Evolutionary conservation across 2,797 vertebrate species (phyloP).

Genomic region (Trachurus trachurus): DNA sequence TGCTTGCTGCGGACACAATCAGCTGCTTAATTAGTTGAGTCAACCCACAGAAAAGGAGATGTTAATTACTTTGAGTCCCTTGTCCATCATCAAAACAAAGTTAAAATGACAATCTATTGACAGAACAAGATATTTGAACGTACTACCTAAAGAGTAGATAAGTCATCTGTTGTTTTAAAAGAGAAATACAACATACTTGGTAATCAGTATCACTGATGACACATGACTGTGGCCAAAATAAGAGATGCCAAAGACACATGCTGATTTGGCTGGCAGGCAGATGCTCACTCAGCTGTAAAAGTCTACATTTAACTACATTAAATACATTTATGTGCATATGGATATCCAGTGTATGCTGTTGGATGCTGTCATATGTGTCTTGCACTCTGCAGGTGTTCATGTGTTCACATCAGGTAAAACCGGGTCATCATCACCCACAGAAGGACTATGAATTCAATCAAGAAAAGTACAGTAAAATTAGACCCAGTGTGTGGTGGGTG

Average conservation of each 20-base stretch:
- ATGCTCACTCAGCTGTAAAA: not conserved
- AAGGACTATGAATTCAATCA: not conserved
- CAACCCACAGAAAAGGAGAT: not conserved
- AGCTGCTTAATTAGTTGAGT: not conserved
- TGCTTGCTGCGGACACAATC: not conserved
- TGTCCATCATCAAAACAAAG: no score
- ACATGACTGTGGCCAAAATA: not conserved
- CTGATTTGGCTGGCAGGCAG: not conserved
- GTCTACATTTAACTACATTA: constrained; percentile 2
- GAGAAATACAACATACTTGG: not conserved
- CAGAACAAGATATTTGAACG: not conserved
- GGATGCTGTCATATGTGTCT: no score
- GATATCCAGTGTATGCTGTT: not conserved
- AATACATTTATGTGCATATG: not conserved
- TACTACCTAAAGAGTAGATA: not conserved
- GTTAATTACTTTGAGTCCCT: not conserved
- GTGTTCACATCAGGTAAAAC: no score
- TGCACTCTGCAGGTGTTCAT: no score
- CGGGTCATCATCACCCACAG: not conserved
- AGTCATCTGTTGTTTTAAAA: not conserved
- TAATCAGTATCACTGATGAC: not conserved
- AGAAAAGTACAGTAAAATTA: not conserved
- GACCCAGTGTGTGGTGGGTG: not conserved
- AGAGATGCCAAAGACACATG: not conserved
- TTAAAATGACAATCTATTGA: not conserved